Conservation (phyloP, 2,888 invertebrate species). For the Eupithecia subumbrata region DNA sequence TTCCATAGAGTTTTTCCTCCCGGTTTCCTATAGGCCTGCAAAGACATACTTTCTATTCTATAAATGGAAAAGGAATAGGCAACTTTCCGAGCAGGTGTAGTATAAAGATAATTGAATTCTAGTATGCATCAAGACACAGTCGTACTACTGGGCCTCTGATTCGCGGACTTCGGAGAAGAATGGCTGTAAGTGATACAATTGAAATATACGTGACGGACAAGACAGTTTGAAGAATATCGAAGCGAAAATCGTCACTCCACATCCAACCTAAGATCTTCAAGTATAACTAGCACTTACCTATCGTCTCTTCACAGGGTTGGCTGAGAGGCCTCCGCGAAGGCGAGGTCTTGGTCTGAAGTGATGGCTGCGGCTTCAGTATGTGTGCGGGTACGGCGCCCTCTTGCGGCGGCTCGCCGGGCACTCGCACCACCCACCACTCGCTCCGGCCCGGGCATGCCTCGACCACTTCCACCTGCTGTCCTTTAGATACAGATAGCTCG, state of each 20-base stretch:
- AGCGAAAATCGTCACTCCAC: neutral
- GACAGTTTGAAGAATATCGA: neutral
- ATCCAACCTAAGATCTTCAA: neutral
- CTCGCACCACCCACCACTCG: constrained; percentile 89
- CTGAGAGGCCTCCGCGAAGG: constrained; percentile 74
- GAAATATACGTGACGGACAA: neutral
- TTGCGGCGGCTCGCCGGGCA: constrained; percentile 85
- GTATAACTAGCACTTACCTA: constrained; percentile 75
- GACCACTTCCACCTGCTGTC: constrained; percentile 96
- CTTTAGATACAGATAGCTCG: constrained; percentile 93
- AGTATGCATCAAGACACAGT: neutral
- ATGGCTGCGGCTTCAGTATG: constrained; percentile 85
- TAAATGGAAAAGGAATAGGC: too few species aligned
- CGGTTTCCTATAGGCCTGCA: too few species aligned
- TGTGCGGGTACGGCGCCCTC: constrained; percentile 93
- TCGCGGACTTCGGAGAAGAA: neutral
- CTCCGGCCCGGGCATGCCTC: constrained; percentile 88
- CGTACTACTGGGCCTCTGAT: neutral
- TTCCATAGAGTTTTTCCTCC: too few species aligned
- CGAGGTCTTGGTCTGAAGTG: constrained; percentile 67
- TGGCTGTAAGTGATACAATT: neutral
- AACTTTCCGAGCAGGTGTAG: too few species aligned
- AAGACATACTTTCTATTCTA: too few species aligned
- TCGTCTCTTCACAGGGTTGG: constrained; percentile 71
- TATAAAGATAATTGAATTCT: neutral